Percentiles rank a stretch among this genome's conserved stretches.
These are phyloP conservation scores for Rhyacichthys aspro DNA, from an alignment of 2,797 vertebrate species.

Conservation along the genomic window DNA sequence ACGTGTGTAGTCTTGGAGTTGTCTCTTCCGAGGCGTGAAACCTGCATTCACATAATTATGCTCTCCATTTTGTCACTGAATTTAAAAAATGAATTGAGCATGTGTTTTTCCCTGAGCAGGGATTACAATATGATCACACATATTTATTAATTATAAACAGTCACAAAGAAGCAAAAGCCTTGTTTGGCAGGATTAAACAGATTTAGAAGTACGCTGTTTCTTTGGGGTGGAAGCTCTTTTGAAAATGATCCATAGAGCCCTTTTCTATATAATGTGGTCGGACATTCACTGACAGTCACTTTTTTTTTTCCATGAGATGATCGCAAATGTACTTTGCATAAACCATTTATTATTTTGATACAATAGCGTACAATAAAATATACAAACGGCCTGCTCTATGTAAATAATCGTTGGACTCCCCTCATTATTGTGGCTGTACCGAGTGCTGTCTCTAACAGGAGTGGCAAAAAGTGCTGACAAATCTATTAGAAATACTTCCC, in stretches of 20 bases:
- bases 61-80: slow-evolving; percentile 22
- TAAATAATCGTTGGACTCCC: slow-evolving; percentile 7
- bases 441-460: slow-evolving; percentile 15
- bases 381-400: not conserved
- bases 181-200: slow-evolving; percentile 63
- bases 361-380: too few species aligned
- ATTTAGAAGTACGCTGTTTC: slow-evolving; percentile 52
- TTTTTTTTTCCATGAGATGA: too few species aligned
- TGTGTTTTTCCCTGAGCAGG: slow-evolving; percentile 36
- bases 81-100: slow-evolving; percentile 25
- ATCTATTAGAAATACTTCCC: slow-evolving; percentile 27
- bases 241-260: too few species aligned
- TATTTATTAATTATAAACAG: slow-evolving; percentile 63
- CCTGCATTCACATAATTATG: not conserved
- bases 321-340: too few species aligned
- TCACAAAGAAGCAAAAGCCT: slow-evolving; percentile 45
- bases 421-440: slow-evolving; percentile 8
- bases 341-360: too few species aligned
- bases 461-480: slow-evolving; percentile 38
- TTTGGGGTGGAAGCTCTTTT: slow-evolving; percentile 12
- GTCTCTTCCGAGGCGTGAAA: too few species aligned
- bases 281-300: too few species aligned
- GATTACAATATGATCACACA: slow-evolving; percentile 59
- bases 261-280: too few species aligned
- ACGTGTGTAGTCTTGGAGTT: too few species aligned